Conservation (phyloP, 2,113 vertebrate genomes). For the Heterotilapia buettikoferi region DNA sequence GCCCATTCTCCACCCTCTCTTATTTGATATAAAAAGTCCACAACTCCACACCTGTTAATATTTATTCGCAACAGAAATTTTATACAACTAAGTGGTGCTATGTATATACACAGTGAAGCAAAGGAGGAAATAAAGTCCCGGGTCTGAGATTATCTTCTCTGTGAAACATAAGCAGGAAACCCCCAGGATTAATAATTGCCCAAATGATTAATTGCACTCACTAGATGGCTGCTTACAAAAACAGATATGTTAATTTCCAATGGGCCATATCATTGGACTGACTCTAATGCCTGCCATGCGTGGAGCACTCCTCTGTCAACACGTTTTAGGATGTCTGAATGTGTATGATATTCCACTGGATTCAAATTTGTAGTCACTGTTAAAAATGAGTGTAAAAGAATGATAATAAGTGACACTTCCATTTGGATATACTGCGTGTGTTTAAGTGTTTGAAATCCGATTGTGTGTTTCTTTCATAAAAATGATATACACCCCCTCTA, state of each 20-base stretch:
- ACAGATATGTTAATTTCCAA: slow-evolving; percentile 31
- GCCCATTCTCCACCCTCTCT: neutral
- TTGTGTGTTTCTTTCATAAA: neutral
- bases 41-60: neutral
- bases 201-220: slow-evolving; percentile 58
- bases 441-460: neutral
- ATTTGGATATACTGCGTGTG: neutral
- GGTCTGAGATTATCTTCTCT: neutral
- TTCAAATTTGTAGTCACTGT: neutral
- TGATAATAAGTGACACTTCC: neutral
- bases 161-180: slow-evolving; percentile 24
- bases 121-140: neutral
- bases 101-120: neutral
- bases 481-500: neutral
- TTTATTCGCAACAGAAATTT: neutral
- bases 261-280: slow-evolving; percentile 25
- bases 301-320: slow-evolving; percentile 40
- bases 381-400: neutral
- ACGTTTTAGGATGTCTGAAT: neutral
- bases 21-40: neutral
- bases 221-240: slow-evolving; percentile 23
- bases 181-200: slow-evolving; percentile 44
- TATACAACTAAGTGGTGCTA: neutral
- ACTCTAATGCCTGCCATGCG: slow-evolving; percentile 39
- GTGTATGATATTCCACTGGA: neutral